phyloP scores from a whole-genome alignment of 2,797 vertebrate species.

The Cirrhinus mrigala region DNA sequence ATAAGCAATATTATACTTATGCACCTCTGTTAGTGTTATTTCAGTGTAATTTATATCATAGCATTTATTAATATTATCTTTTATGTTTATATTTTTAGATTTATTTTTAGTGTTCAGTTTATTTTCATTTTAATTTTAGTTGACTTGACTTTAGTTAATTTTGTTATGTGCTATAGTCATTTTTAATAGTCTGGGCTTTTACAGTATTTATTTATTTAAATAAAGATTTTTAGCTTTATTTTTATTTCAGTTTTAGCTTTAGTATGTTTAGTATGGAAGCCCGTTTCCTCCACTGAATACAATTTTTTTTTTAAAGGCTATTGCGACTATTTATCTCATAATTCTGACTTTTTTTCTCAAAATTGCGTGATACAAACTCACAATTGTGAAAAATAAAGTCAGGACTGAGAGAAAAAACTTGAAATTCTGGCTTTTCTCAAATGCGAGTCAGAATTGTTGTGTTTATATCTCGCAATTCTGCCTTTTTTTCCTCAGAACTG shows the following conservation, averaged over 20 bases:
- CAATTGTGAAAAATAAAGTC: too few relatives aligned
- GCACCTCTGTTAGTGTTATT: background rate
- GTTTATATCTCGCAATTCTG: too few relatives aligned
- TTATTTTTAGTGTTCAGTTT: background rate
- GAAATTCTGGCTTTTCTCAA: too few relatives aligned
- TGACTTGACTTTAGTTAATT: background rate
- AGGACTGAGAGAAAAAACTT: too few relatives aligned
- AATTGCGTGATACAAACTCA: too few relatives aligned
- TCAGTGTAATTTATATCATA: background rate
- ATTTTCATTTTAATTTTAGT: background rate
- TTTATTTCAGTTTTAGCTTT: background rate
- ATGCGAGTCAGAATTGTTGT: too few relatives aligned
- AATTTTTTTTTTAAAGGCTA: too few relatives aligned
- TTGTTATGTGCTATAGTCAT: background rate
- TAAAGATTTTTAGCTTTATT: background rate
- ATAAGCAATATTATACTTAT: background rate
- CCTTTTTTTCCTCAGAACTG: too few relatives aligned
- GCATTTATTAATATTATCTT: background rate
- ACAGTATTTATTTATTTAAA: background rate
- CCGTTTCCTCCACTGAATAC: too few relatives aligned
- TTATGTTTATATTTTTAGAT: background rate
- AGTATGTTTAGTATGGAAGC: background rate
- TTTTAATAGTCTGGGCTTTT: background rate
- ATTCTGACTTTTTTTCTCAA: too few relatives aligned
- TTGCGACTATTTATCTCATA: too few relatives aligned